phyloP scores from a whole-genome alignment of 2,113 vertebrate species.

The Trichomycterus rosablanca region DNA sequence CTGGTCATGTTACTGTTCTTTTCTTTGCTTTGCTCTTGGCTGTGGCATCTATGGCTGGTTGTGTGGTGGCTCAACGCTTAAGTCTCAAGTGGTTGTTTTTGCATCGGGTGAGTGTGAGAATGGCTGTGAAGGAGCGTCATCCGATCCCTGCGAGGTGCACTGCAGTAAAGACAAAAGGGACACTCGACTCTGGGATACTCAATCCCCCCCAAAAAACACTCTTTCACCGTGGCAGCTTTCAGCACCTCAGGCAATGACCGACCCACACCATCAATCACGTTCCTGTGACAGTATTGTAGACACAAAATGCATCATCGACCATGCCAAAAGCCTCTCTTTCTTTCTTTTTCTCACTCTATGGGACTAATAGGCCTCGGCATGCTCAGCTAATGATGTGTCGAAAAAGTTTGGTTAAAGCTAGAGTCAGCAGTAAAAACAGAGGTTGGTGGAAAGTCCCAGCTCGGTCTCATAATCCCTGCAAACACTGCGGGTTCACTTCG shows the following conservation, averaged over 20 bases:
- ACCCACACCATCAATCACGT: slow-evolving; percentile 34
- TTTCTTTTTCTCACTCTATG: slow-evolving; percentile 27
- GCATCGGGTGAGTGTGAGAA: slow-evolving; percentile 55
- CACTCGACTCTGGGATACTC: slow-evolving; percentile 28
- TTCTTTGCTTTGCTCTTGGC: background rate
- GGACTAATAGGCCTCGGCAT: slow-evolving; percentile 49
- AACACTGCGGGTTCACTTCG: slow-evolving; percentile 55
- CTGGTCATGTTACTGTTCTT: background rate
- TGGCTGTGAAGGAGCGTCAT: slow-evolving; percentile 56
- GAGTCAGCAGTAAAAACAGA: slow-evolving; percentile 47
- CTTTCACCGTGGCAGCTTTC: slow-evolving; percentile 26
- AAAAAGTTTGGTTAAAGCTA: slow-evolving; percentile 47
- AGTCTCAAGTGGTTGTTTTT: slow-evolving; percentile 59
- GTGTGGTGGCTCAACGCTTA: slow-evolving; percentile 39
- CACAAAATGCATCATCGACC: slow-evolving; percentile 28
- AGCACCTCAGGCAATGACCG: slow-evolving; percentile 22
- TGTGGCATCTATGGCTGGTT: slow-evolving; percentile 9
- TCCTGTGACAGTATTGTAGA: slow-evolving; percentile 26
- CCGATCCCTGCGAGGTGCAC: slow-evolving; percentile 44
- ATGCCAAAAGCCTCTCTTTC: slow-evolving; percentile 18
- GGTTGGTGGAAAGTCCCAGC: slow-evolving; percentile 67
- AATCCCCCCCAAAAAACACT: slow-evolving; percentile 18
- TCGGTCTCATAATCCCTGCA: slow-evolving; percentile 53
- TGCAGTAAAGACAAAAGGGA: slow-evolving; percentile 22
- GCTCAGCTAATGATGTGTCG: slow-evolving; percentile 43